phyloP scores from a whole-genome alignment of 2,888 invertebrate species.

The Adineta ricciae region DNA sequence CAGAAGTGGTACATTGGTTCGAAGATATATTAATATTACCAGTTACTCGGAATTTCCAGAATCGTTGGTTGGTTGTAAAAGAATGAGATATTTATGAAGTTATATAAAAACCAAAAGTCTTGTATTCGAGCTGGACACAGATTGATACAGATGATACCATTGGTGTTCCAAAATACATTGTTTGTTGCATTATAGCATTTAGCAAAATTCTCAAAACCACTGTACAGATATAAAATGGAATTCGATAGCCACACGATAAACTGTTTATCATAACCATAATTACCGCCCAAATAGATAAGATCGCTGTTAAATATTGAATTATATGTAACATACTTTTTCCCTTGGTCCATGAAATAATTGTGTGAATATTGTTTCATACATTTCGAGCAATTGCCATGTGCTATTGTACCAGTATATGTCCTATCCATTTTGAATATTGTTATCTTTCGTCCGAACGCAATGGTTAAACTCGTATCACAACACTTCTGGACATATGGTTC shows the following conservation, averaged over 20 bases:
- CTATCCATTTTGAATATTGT: background rate
- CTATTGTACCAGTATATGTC: background rate
- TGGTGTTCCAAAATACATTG: background rate
- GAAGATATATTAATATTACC: background rate
- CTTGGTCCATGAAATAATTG: background rate
- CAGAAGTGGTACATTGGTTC: background rate
- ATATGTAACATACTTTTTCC: background rate
- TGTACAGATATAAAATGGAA: background rate
- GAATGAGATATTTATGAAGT: background rate
- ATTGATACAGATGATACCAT: background rate
- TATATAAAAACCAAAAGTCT: background rate
- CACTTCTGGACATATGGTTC: background rate
- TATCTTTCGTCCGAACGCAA: background rate
- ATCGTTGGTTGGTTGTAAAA: background rate
- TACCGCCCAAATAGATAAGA: background rate
- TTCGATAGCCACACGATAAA: background rate
- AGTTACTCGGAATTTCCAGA: background rate
- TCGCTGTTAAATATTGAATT: background rate
- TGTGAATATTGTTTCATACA: background rate
- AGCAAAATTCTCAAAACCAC: background rate
- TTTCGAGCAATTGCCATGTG: background rate
- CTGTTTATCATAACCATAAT: background rate
- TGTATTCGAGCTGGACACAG: background rate
- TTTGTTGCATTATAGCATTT: background rate
- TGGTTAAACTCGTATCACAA: background rate